A percentile compares a stretch with the other conserved stretches of the same genome.
Evolutionary conservation across 2,797 vertebrate genomes (phyloP).

Genomic region (Notamacropus eugenii): DNA sequence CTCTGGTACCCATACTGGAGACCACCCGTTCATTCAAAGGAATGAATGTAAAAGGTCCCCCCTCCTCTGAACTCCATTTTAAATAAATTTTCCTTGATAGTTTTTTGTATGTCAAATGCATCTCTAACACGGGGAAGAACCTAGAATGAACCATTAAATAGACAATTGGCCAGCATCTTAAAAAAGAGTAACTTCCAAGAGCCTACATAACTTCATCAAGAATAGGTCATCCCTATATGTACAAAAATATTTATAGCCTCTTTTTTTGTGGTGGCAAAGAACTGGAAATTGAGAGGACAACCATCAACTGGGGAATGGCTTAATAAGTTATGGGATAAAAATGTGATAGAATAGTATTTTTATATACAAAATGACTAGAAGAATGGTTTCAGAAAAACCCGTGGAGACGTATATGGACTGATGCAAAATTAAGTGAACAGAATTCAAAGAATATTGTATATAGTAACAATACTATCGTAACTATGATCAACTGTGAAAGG

Average conservation of each 20-base stretch:
- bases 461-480: background rate
- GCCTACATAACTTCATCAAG: background rate
- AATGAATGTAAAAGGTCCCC: too few species aligned
- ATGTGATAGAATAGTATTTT: background rate
- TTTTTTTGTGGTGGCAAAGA: background rate
- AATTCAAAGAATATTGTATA: background rate
- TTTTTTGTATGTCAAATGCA: too few species aligned
- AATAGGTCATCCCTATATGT: background rate
- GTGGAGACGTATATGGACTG: background rate
- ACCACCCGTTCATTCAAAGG: too few species aligned
- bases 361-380: background rate
- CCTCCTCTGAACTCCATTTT: too few species aligned
- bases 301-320: background rate
- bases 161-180: background rate
- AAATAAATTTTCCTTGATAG: too few species aligned
- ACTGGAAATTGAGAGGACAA: background rate
- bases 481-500: background rate
- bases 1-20: too few species aligned
- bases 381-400: background rate
- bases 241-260: background rate
- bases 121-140: background rate
- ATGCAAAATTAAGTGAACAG: background rate
- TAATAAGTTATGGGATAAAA: background rate
- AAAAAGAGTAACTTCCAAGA: background rate
- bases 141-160: background rate